Evolutionary conservation across 2,113 vertebrate species (phyloP).

Genomic region (Dasyornis broadbenti): DNA sequence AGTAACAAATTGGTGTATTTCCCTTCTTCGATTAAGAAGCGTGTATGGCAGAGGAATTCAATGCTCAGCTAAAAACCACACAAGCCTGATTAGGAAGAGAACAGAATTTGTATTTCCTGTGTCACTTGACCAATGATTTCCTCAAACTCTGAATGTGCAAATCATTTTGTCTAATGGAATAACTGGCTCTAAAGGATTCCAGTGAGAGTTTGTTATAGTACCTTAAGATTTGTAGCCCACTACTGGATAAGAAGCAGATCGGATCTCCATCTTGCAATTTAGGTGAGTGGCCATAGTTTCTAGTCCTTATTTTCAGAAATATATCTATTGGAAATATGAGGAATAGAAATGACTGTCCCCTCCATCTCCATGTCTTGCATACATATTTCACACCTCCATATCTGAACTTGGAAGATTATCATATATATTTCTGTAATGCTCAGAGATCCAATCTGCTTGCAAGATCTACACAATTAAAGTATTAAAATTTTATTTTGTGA

Average conservation of each 20-base stretch:
- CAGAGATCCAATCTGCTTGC: neutral
- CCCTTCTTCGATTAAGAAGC: neutral
- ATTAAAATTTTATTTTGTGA: neutral
- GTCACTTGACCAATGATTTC: accelerated
- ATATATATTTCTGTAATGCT: neutral
- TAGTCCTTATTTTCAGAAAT: neutral
- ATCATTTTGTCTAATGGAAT: neutral
- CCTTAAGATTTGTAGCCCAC: neutral
- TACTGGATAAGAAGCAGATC: neutral
- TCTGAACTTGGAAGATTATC: neutral
- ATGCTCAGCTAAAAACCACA: neutral
- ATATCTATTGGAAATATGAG: neutral
- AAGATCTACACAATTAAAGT: neutral
- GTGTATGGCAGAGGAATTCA: neutral
- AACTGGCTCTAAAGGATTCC: neutral
- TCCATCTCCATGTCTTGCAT: neutral
- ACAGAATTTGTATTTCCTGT: neutral
- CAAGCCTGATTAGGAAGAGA: neutral
- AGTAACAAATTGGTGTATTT: neutral
- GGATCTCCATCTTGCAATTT: neutral
- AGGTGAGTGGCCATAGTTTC: neutral
- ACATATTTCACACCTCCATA: neutral
- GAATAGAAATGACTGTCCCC: neutral
- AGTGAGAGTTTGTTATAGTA: neutral
- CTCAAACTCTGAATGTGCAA: neutral